Base-by-base conservation (phyloP, 2,888 invertebrate species). In the Mamestra brassicae region DNA sequence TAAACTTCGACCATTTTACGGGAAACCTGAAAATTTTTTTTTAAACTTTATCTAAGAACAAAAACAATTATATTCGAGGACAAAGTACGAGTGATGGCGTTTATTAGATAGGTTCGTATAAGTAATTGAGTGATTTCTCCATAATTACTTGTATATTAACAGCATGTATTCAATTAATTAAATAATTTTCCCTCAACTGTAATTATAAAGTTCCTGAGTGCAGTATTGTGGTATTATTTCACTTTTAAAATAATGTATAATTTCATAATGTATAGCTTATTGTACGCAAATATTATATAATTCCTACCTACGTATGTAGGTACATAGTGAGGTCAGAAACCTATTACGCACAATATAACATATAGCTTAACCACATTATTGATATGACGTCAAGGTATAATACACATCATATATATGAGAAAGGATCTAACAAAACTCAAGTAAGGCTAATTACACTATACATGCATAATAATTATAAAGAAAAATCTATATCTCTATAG, bases 1-100 rank as follows among this genome's bases (percentile, higher is more conserved):
- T 86, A 80, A 86, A 84, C 78, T 79, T 80, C 64, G 1, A 45
- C 11, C 1, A 45, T 45, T 62, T 50, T 68, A 54, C 42, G 4
- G 4, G 15, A 11, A 67, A 50, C 11, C 1, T 55, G 15, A 8
- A 26, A 54, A 54, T n/a, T 7, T 55, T 8, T 10, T 45, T n/a
- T n/a, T n/a, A n/a, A n/a, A n/a, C n/a, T n/a, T n/a, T n/a, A n/a
- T n/a, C 10, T 45, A 54, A 54, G 8, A 52, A 26, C 26, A 52
- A 54, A 17, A 54, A n/a, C 17, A 47, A 13, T 15, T 13, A 71
- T 6, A n/a, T 34, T 70, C 26, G 26, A 63, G 17, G 10, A 36
- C 34, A 45, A 36, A 76, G 11, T 13, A 63, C 7, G 11, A 10
- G 3, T 74, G 0, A 38, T n/a, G 3, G 7, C 10, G 10, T 54